Evolutionary conservation across 2,888 invertebrate genomes (phyloP).

Genomic region (Plagiodera versicolora): DNA sequence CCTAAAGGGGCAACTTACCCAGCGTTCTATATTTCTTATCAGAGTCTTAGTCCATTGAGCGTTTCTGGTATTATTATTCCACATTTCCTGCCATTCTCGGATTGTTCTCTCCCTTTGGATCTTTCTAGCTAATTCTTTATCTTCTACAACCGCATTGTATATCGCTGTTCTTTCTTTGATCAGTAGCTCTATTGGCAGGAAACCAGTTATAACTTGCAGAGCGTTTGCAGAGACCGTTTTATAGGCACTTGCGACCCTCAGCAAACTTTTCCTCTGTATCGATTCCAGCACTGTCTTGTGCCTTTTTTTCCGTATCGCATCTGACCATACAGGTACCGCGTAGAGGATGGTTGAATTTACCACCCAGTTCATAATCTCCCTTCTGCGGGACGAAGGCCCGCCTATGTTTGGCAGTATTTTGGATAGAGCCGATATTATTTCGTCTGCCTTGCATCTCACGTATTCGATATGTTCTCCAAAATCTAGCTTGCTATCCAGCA

Average conservation of each 20-base stretch:
- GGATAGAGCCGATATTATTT: not conserved
- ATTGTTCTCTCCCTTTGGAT: not conserved
- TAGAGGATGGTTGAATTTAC: conserved; percentile 19
- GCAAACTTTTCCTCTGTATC: not conserved
- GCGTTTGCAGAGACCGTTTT: not conserved
- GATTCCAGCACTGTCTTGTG: not conserved
- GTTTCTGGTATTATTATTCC: not conserved
- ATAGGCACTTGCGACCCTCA: conserved; percentile 1
- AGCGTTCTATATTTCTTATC: not conserved
- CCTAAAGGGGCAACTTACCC: not conserved
- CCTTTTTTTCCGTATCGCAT: not conserved
- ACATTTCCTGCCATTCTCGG: not conserved
- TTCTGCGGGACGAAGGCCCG: conserved; percentile 13
- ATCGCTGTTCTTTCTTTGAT: conserved; percentile 1
- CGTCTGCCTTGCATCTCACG: conserved; percentile 1
- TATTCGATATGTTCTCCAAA: conserved; percentile 8
- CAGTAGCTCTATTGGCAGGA: not conserved
- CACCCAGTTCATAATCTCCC: conserved; percentile 5
- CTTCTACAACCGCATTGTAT: not conserved
- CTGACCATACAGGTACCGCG: conserved; percentile 19
- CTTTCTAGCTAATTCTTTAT: not conserved
- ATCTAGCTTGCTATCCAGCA: conserved; percentile 9
- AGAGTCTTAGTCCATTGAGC: not conserved
- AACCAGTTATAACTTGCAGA: not conserved
- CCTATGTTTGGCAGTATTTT: conserved; percentile 18